Percentiles rank a stretch among this genome's conserved stretches.
Conservation (phyloP, 2,888 invertebrate genomes). For the Ypsolopha sequella region DNA sequence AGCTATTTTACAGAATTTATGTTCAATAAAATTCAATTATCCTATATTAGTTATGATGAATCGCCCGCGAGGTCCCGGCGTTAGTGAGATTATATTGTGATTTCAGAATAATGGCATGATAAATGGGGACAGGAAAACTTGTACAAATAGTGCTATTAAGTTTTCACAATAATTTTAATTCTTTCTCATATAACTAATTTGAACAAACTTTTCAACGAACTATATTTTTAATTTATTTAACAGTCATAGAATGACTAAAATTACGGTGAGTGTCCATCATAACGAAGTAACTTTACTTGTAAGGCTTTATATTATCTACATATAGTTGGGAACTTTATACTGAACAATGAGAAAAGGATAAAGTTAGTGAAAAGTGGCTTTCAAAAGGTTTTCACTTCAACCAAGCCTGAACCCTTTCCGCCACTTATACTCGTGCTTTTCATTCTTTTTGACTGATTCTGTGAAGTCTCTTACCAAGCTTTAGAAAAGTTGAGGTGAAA, state of each 20-base stretch:
- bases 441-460: slow-evolving; percentile 29
- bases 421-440: neutral
- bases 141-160: neutral
- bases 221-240: no score
- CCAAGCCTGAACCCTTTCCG: neutral
- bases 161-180: no score
- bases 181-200: no score
- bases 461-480: slow-evolving; percentile 21
- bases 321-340: neutral
- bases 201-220: no score
- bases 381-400: neutral
- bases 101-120: slow-evolving; percentile 54
- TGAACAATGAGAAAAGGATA: neutral
- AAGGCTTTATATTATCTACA: neutral
- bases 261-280: no score
- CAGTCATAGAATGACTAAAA: no score
- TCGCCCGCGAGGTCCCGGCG: slow-evolving; percentile 28
- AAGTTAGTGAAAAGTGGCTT: neutral
- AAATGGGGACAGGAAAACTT: slow-evolving; percentile 21
- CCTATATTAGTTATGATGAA: slow-evolving; percentile 48
- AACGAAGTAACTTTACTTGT: no score
- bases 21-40: slow-evolving; percentile 52
- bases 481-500: slow-evolving; percentile 35
- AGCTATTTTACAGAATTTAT: slow-evolving; percentile 22
- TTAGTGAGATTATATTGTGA: slow-evolving; percentile 56